These are phyloP conservation scores for Sebastolobus alascanus DNA, from an alignment of 2,797 vertebrate genomes.

Conservation along the genomic window DNA sequence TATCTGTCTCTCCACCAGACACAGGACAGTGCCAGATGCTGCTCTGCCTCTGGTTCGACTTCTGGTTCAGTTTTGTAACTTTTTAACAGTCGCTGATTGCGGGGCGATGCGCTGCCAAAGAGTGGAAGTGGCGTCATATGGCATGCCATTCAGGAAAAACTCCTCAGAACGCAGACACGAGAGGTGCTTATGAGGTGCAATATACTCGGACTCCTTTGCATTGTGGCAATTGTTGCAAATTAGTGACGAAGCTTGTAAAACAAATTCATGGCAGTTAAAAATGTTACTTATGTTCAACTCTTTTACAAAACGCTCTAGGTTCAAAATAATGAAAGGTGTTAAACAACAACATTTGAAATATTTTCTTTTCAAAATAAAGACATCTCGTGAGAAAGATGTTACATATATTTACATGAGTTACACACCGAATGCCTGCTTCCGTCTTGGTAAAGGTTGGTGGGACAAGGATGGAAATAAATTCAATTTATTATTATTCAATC, in stretches of 20 bases:
- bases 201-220: slow-evolving; percentile 37
- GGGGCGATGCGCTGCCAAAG: slow-evolving; percentile 67
- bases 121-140: slow-evolving; percentile 80
- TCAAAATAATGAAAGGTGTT: background rate
- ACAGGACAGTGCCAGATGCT: slow-evolving; percentile 74
- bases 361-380: background rate
- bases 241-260: slow-evolving; percentile 31
- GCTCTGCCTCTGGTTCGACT: slow-evolving; percentile 58
- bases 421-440: background rate
- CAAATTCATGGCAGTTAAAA: slow-evolving; percentile 38
- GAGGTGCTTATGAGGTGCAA: slow-evolving; percentile 72
- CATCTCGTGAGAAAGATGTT: background rate
- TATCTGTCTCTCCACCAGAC: slow-evolving; percentile 39
- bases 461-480: background rate
- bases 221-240: slow-evolving; percentile 46
- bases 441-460: background rate
- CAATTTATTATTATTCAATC: background rate
- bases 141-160: slow-evolving; percentile 70
- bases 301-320: slow-evolving; percentile 20
- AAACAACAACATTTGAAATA: background rate
- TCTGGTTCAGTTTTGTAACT: slow-evolving; percentile 79
- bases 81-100: slow-evolving; percentile 80
- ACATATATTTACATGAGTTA: background rate
- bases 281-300: background rate
- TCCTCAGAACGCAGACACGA: slow-evolving; percentile 56